phyloP scores from a whole-genome alignment of 1,140 invertebrate species.

The Drosophila kurseongensis region DNA sequence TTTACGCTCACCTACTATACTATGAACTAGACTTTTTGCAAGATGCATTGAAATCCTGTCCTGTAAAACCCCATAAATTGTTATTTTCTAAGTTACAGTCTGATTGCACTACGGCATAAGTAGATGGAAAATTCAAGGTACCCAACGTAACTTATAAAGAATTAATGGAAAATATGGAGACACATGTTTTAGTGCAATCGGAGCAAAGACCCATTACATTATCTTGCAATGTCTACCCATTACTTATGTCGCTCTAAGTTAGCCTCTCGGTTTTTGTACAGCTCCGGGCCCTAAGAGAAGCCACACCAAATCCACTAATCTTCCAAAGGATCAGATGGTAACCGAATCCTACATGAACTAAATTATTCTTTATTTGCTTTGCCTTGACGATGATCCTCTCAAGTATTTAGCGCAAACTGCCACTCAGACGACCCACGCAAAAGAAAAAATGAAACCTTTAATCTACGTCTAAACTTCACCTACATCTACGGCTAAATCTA shows the following conservation, averaged over 20 bases:
- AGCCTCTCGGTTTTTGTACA: conserved; percentile 48
- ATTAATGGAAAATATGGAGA: neutral
- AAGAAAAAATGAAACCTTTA: conserved; percentile 4
- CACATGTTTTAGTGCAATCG: conserved; percentile 15
- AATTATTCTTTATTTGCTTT: conserved; percentile 24
- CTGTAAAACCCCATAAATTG: neutral
- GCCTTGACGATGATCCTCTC: conserved; percentile 36
- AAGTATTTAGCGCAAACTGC: conserved; percentile 32
- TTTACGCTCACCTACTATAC: conserved; percentile 8
- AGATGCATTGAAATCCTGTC: conserved; percentile 3
- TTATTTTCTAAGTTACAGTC: neutral
- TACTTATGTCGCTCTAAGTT: conserved; percentile 21
- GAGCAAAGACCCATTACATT: neutral
- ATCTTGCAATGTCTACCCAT: neutral
- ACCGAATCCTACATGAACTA: conserved; percentile 11
- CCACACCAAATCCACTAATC: conserved; percentile 49
- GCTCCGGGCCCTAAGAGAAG: conserved; percentile 37
- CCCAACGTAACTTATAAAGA: no score
- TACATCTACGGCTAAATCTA: conserved; percentile 38
- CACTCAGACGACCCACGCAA: conserved; percentile 27
- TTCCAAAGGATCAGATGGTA: conserved; percentile 43
- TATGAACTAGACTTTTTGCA: conserved; percentile 17
- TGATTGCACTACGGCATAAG: conserved; percentile 7
- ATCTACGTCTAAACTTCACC: conserved; percentile 30
- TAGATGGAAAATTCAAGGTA: neutral